Evolutionary conservation across 2,113 vertebrate genomes (phyloP).

Genomic region (Strigops habroptila): DNA sequence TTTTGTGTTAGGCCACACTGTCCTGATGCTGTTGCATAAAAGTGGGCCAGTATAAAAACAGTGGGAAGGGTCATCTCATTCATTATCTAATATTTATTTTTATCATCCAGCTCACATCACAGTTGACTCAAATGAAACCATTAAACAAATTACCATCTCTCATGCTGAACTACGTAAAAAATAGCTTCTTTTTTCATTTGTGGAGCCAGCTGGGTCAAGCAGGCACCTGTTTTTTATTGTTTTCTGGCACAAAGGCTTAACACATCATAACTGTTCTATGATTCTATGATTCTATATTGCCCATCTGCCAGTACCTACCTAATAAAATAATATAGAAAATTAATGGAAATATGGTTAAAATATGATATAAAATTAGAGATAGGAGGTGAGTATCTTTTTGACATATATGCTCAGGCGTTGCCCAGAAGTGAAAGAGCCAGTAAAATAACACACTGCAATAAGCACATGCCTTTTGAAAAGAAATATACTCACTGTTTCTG

Average conservation of each 20-base stretch:
- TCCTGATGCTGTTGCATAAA: neutral
- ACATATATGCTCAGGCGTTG: neutral
- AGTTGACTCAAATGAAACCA: neutral
- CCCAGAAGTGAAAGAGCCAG: neutral
- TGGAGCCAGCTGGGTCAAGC: neutral
- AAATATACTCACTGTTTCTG: conserved; percentile 88
- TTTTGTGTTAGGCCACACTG: neutral
- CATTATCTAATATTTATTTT: neutral
- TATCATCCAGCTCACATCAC: neutral
- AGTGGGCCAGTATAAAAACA: neutral
- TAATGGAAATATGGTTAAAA: neutral
- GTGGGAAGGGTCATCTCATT: neutral
- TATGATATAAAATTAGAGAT: neutral
- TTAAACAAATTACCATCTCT: neutral
- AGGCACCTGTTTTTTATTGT: neutral
- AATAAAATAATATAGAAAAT: neutral
- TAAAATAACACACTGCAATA: neutral
- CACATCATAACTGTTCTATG: neutral
- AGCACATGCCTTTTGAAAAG: neutral
- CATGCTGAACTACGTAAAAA: neutral
- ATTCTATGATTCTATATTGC: neutral
- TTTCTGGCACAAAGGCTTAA: neutral
- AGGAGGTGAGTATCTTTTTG: neutral
- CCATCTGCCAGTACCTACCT: neutral
- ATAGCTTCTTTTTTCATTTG: neutral